These are phyloP conservation scores for Denticeps clupeoides DNA, from an alignment of 2,797 vertebrate species.

Conservation along the genomic window DNA sequence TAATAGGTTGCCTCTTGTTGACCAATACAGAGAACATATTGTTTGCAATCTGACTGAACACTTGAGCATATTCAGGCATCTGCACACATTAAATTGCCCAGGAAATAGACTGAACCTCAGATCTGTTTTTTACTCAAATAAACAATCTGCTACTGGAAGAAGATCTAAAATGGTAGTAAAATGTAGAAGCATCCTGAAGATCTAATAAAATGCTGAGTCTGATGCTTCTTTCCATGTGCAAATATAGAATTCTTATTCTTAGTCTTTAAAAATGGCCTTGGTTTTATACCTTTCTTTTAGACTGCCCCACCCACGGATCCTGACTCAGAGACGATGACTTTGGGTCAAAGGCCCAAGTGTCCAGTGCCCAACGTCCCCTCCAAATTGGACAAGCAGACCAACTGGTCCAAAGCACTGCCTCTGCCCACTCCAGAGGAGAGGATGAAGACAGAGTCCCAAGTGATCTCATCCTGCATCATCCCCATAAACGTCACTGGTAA, in stretches of 20 bases:
- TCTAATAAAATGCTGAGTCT: no score
- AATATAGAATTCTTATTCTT: neutral
- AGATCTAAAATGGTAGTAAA: no score
- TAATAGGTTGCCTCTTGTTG: no score
- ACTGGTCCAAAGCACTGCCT: conserved; percentile 89
- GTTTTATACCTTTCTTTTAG: conserved; percentile 49
- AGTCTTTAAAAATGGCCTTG: conserved; percentile 29
- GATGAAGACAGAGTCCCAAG: conserved; percentile 77
- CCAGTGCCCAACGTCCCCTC: conserved; percentile 74
- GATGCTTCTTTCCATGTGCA: no score
- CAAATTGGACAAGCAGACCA: conserved; percentile 91
- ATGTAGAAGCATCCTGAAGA: no score
- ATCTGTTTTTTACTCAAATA: no score
- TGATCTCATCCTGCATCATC: conserved; percentile 95
- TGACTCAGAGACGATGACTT: conserved; percentile 65
- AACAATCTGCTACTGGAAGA: no score
- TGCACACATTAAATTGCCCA: no score
- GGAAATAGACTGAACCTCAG: no score
- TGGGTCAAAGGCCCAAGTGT: conserved; percentile 81
- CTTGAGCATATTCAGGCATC: no score
- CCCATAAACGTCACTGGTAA: conserved; percentile 98
- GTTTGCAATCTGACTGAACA: no score
- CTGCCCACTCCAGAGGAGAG: conserved; percentile 84
- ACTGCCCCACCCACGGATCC: conserved; percentile 74
- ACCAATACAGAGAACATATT: no score